Conservation (phyloP, 2,113 vertebrate species). For the Brienomyrus brachyistius region DNA sequence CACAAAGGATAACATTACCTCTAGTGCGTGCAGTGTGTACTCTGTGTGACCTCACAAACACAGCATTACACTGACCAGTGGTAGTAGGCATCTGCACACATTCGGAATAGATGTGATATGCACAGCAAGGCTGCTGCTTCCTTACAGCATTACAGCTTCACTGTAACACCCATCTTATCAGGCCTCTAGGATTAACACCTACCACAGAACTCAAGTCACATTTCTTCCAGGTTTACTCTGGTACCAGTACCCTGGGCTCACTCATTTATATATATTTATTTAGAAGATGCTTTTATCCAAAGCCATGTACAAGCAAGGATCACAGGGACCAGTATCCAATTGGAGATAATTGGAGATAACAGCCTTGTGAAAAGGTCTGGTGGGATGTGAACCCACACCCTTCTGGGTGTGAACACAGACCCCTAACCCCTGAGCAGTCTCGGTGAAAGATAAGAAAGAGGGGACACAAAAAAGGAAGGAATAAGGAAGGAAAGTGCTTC, state of each 20-base stretch:
- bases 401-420: neutral
- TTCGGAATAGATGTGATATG: neutral
- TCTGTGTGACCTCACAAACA: neutral
- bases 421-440: constrained; percentile 38
- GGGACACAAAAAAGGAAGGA: constrained; percentile 3
- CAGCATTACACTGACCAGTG: neutral
- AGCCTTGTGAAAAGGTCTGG: neutral
- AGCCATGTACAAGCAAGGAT: neutral
- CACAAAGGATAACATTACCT: neutral
- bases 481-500: neutral
- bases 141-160: neutral
- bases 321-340: neutral
- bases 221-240: neutral
- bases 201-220: neutral
- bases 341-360: neutral
- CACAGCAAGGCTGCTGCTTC: neutral
- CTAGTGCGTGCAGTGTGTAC: neutral
- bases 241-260: neutral
- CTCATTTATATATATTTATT: neutral
- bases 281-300: neutral
- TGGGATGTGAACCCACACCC: neutral
- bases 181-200: neutral
- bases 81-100: neutral
- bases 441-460: neutral
- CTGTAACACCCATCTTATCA: neutral